Percentiles rank a stretch among this genome's conserved stretches.
These are phyloP conservation scores for Cyanoderma ruficeps DNA, from an alignment of 2,113 vertebrate genomes.

Conservation along the genomic window DNA sequence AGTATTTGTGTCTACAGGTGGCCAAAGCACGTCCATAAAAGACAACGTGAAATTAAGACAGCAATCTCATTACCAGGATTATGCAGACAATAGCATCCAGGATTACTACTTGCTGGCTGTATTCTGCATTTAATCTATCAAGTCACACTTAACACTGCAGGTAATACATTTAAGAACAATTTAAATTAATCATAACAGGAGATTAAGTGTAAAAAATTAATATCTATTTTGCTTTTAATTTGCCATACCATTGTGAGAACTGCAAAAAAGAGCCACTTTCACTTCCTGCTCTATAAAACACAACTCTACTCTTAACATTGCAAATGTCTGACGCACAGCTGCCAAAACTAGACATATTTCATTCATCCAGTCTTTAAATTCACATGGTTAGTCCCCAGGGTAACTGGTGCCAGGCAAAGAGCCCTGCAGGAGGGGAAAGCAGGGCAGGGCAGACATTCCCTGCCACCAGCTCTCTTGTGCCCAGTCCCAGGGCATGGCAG, in stretches of 20 bases:
- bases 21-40: not conserved
- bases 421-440: not conserved
- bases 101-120: not conserved
- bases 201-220: not conserved
- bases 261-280: not conserved
- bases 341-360: not conserved
- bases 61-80: slow-evolving; percentile 28
- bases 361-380: not conserved
- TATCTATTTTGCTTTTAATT: not conserved
- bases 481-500: not conserved
- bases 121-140: not conserved
- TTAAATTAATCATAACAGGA: not conserved
- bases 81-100: not conserved
- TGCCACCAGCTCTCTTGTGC: rapidly evolving
- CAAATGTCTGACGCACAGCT: not conserved
- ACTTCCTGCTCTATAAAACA: not conserved
- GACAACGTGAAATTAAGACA: not conserved
- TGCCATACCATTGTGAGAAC: not conserved
- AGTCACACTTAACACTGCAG: not conserved
- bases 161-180: slow-evolving; percentile 23
- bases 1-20: not conserved
- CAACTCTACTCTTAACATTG: not conserved
- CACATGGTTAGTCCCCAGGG: not conserved
- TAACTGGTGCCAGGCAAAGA: not conserved
- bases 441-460: not conserved